Evolutionary conservation across 2,113 vertebrate species (phyloP), one percentile per base, ranked within the genome.

Genomic region (Phrynosoma platyrhinos): DNA sequence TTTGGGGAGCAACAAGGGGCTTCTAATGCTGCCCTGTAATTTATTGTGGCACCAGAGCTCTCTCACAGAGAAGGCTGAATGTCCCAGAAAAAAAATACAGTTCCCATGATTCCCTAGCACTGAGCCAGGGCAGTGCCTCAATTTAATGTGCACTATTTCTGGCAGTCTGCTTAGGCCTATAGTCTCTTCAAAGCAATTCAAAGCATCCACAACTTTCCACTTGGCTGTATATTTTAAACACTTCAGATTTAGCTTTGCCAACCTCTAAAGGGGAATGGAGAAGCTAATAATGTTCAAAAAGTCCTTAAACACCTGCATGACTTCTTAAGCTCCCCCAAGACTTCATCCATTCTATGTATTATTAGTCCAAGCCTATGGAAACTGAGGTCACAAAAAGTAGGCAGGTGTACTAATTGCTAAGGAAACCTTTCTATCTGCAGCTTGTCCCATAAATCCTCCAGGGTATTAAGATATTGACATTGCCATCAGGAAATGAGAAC

Each of bases 381-480:
- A 88, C 0, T 84, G 40, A 89, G 62, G 58, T 36, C 12, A 30
- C 13, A 64, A 9, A 52, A 84, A 78, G n/a, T 76, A 87, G 14
- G n/a, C 16, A n/a, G 32, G 13, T 1, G 23, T 9, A 8, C 42
- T 93, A 88, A 83, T 90, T 89, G n/a, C 27, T 42, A 90, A 88
- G 62, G 77, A 55, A 91, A 86, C 53, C 2, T 88, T 82, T 13
- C 77, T 92, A 10, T 85, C 53, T 93, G 82, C 58, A 84, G 53
- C 32, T 30, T 80, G 18, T 83, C 82, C 86, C 78, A 71, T 85
- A 90, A 91, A 92, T 81, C 82, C 79, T 79, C 40, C n/a, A 3
- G 14, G 86, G 69, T 78, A 78, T 0, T 47, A 79, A 87, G 25
- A 40, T 86, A 80, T 62, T 91, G 88, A 55, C 74, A 66, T 91